These are phyloP conservation scores for Borostomias antarcticus DNA, from an alignment of 2,797 vertebrate species.

Conservation along the genomic window DNA sequence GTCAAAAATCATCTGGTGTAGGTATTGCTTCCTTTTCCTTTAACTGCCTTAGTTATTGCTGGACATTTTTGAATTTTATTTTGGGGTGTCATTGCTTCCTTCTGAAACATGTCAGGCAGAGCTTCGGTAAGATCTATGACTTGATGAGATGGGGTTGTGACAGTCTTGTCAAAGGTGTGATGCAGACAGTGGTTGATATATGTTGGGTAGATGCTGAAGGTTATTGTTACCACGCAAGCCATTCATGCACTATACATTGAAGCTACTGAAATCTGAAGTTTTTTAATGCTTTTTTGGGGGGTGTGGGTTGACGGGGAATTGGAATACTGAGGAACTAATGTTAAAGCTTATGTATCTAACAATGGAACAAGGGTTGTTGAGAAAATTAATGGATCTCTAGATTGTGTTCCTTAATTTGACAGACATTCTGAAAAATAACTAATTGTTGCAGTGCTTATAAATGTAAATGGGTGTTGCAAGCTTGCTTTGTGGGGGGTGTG, in stretches of 20 bases:
- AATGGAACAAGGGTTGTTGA: conserved; percentile 35
- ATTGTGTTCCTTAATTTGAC: conserved; percentile 80
- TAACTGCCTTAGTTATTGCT: conserved; percentile 75
- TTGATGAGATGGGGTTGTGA: conserved; percentile 59
- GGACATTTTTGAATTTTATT: conserved; percentile 71
- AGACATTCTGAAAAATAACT: conserved; percentile 61
- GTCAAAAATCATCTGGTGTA: conserved; percentile 80
- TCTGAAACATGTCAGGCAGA: conserved; percentile 62
- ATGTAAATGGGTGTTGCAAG: conserved; percentile 84
- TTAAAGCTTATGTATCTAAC: conserved; percentile 68
- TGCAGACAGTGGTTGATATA: conserved; percentile 58
- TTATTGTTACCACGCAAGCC: conserved; percentile 74
- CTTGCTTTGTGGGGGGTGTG: conserved; percentile 83
- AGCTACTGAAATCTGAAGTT: conserved; percentile 85
- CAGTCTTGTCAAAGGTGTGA: conserved; percentile 50
- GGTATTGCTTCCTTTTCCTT: conserved; percentile 77
- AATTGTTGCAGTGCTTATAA: conserved; percentile 76
- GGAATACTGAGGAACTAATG: conserved; percentile 59
- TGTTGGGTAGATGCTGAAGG: conserved; percentile 61
- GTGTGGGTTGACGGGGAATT: conserved; percentile 60
- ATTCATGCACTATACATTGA: conserved; percentile 74
- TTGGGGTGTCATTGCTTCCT: conserved; percentile 59
- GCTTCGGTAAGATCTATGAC: conserved; percentile 73
- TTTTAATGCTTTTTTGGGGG: conserved; percentile 50
- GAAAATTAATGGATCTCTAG: conserved; percentile 46